Conservation (phyloP, 2,888 invertebrate species). For the Pseudolycoriella hygida region DNA sequence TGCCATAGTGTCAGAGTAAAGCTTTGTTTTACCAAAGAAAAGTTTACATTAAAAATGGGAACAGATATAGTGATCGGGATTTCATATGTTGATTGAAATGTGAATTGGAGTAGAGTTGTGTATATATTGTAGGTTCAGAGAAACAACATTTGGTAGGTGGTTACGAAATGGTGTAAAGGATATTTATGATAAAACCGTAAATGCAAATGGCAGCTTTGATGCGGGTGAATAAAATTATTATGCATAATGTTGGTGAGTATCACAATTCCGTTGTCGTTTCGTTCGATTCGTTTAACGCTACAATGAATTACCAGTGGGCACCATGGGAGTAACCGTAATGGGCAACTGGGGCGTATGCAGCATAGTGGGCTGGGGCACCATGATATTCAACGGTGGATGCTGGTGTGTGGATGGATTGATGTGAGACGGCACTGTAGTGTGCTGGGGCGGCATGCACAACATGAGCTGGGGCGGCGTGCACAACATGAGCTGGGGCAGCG, state of each 20-base stretch:
- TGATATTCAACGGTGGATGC: too few species aligned
- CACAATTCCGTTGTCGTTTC: neutral
- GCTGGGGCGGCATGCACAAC: conserved; percentile 11
- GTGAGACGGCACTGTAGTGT: conserved; percentile 9
- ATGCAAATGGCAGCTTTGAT: neutral
- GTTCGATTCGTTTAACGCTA: too few species aligned
- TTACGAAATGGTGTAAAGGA: neutral
- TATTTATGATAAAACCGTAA: neutral
- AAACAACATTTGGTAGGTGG: too few species aligned
- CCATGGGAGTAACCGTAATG: neutral
- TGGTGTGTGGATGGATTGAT: too few species aligned
- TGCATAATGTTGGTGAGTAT: neutral
- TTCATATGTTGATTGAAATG: too few species aligned
- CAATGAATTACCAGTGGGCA: neutral
- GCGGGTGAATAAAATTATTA: too few species aligned
- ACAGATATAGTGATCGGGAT: neutral
- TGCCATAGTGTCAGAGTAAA: too few species aligned
- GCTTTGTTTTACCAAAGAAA: neutral
- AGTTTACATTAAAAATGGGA: neutral
- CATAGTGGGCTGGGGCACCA: too few species aligned
- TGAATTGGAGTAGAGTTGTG: too few species aligned
- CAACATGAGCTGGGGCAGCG: conserved; percentile 1
- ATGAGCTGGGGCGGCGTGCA: conserved; percentile 5
- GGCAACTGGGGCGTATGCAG: neutral
- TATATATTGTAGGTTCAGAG: too few species aligned